phyloP scores from a whole-genome alignment of 2,113 vertebrate species.

The Propithecus coquereli region DNA sequence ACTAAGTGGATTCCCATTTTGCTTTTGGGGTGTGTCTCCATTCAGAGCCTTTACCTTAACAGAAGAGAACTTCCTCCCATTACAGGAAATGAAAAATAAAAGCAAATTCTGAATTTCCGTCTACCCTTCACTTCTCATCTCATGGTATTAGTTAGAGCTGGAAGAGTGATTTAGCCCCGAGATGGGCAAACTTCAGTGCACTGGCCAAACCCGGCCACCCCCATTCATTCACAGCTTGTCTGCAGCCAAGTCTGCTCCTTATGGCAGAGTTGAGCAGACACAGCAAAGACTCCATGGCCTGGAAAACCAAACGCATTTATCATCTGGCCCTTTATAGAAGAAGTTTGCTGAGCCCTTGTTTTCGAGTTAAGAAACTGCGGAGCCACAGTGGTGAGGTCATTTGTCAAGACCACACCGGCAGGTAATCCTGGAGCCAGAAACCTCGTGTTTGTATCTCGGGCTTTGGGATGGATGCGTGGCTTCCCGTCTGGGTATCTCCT shows the following conservation, averaged over 20 bases:
- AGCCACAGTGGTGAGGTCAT: not conserved
- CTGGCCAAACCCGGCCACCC: not conserved
- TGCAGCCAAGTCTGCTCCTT: not conserved
- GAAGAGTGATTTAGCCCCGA: not conserved
- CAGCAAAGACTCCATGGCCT: accelerated
- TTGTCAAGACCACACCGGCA: not conserved
- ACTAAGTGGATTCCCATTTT: not conserved
- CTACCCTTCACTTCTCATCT: not conserved
- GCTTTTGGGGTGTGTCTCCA: too few species aligned
- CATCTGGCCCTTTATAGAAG: not conserved
- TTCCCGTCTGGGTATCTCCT: not conserved
- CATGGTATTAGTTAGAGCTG: not conserved
- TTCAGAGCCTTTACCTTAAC: not conserved
- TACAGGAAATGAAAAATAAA: not conserved
- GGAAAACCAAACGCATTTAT: accelerated
- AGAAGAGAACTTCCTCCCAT: not conserved
- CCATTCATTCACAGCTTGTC: accelerated
- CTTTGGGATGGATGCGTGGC: not conserved
- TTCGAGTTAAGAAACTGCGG: not conserved
- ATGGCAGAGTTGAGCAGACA: accelerated
- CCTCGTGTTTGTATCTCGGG: too few species aligned
- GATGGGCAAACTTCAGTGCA: accelerated
- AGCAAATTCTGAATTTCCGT: not conserved
- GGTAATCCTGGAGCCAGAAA: accelerated
- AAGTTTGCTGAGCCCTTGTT: not conserved